Conservation (phyloP, 2,888 invertebrate genomes). For the Acrobasis repandana region DNA sequence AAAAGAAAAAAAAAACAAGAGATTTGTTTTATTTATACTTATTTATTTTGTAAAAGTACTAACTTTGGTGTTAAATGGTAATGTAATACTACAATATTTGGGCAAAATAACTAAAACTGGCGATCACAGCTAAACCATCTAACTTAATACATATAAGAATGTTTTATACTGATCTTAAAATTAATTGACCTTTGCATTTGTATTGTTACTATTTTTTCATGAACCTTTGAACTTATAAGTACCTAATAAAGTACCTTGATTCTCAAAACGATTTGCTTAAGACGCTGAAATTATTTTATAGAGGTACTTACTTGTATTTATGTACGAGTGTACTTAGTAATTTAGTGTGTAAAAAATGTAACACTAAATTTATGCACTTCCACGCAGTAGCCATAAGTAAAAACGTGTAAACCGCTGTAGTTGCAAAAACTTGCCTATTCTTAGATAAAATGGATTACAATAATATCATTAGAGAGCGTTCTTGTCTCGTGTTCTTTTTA, state of each 20-base stretch:
- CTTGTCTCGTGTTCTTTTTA: not conserved
- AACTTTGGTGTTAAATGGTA: constrained; percentile 15
- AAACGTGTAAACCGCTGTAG: constrained; percentile 2
- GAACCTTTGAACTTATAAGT: too few species aligned
- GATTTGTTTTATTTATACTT: not conserved
- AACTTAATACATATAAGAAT: not conserved
- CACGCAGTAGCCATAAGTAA: not conserved
- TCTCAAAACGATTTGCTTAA: too few species aligned
- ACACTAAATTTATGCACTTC: not conserved
- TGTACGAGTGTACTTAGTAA: too few species aligned
- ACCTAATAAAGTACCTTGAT: too few species aligned
- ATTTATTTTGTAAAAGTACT: constrained; percentile 10
- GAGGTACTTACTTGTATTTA: too few species aligned
- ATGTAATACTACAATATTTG: not conserved
- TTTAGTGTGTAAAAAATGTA: too few species aligned
- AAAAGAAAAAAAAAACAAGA: not conserved
- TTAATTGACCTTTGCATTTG: too few species aligned
- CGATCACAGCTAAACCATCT: constrained; percentile 3
- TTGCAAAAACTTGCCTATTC: constrained; percentile 31
- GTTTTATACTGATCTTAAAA: not conserved
- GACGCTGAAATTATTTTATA: too few species aligned
- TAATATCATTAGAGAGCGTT: not conserved
- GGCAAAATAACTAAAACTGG: constrained; percentile 13
- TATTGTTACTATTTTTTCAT: too few species aligned
- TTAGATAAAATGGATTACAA: not conserved